These are phyloP conservation scores for Chrysomela aeneicollis DNA, from an alignment of 2,888 invertebrate species.

Conservation along the genomic window DNA sequence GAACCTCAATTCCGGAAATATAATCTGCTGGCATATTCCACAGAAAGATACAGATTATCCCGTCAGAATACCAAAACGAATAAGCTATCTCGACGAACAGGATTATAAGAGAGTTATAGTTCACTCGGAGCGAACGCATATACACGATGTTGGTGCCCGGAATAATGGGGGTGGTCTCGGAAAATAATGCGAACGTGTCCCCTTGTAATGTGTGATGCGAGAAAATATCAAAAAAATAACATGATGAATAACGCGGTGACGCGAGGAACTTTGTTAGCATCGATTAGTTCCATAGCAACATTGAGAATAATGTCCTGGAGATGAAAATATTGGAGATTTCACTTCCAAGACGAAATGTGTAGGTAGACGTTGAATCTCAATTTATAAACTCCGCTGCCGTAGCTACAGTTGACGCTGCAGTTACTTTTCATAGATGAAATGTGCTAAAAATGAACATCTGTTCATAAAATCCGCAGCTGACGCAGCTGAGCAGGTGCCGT, in stretches of 20 bases:
- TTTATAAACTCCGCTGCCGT: too few species aligned
- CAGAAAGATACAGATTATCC: constrained; percentile 32
- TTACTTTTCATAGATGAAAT: too few species aligned
- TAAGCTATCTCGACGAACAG: constrained; percentile 26
- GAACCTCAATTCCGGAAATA: constrained; percentile 25
- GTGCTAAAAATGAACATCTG: too few species aligned
- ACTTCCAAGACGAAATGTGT: too few species aligned
- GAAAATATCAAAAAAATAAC: neutral
- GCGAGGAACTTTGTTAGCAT: neutral
- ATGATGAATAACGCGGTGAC: neutral
- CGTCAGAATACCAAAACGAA: constrained; percentile 33
- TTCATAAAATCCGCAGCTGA: too few species aligned
- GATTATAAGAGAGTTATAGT: constrained; percentile 32
- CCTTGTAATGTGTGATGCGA: neutral
- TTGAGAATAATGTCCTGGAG: too few species aligned
- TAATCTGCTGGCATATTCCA: constrained; percentile 28
- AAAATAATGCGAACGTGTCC: constrained; percentile 15
- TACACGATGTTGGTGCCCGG: constrained; percentile 18
- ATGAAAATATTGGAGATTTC: too few species aligned
- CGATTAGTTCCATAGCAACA: too few species aligned
- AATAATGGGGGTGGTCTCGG: constrained; percentile 21
- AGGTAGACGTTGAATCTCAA: too few species aligned
- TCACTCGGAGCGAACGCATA: constrained; percentile 27
- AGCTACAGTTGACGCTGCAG: too few species aligned
- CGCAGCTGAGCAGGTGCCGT: too few species aligned